Evolutionary conservation across 1,140 invertebrate genomes (phyloP).

Genomic region (Brachionus calyciflorus): DNA sequence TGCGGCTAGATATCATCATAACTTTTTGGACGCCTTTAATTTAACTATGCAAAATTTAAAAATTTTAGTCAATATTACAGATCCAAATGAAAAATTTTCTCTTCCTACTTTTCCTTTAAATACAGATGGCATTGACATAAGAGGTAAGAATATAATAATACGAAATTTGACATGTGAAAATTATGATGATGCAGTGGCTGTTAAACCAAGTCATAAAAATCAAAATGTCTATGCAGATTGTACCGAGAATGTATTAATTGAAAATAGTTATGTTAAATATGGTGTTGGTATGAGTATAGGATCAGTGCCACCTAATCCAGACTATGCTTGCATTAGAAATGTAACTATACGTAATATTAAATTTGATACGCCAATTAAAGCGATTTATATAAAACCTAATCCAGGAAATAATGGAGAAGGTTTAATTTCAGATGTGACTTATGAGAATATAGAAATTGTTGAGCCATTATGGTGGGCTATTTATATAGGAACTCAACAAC

Average conservation of each 20-base stretch:
- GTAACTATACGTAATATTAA: conserved; percentile 7
- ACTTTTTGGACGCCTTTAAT: neutral
- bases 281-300: conserved; percentile 41
- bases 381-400: conserved; percentile 30
- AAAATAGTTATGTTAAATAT: conserved; percentile 11
- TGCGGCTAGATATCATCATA: neutral
- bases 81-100: neutral
- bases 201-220: conserved; percentile 1
- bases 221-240: neutral
- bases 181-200: conserved; percentile 31
- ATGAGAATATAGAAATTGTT: conserved; percentile 35
- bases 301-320: neutral
- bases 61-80: neutral
- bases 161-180: neutral
- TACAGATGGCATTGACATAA: conserved; percentile 10
- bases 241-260: conserved; percentile 21
- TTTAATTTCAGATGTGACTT: conserved; percentile 8
- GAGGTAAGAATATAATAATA: neutral
- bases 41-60: neutral
- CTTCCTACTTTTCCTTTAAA: conserved; percentile 27
- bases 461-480: conserved; percentile 23
- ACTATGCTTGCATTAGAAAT: neutral
- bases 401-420: conserved; percentile 12
- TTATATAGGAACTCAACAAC: conserved; percentile 32
- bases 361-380: conserved; percentile 28